Evolutionary conservation across 2,888 invertebrate genomes (phyloP).

Genomic region (Dasysyrphus albostriatus): DNA sequence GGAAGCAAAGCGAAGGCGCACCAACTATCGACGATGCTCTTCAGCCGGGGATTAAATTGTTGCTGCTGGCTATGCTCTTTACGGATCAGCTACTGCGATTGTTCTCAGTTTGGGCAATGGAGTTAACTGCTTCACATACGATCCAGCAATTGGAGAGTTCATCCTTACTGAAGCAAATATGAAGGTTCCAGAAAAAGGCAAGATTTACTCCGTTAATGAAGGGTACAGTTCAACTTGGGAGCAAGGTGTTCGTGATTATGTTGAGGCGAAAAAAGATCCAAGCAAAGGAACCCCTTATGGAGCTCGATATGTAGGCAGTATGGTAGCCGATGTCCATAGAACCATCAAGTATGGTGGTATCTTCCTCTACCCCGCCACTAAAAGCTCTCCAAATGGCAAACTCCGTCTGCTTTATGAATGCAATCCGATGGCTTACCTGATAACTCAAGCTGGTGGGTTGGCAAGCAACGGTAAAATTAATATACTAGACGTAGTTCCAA

Average conservation of each 20-base stretch:
- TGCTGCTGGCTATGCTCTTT: slow-evolving; percentile 98
- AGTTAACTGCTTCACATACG: slow-evolving; percentile 92
- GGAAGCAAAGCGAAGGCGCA: slow-evolving; percentile 82
- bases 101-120: slow-evolving; percentile 93
- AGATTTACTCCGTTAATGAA: slow-evolving; percentile 93
- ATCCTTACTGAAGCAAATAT: slow-evolving; percentile 94
- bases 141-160: slow-evolving; percentile 92
- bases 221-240: slow-evolving; percentile 84
- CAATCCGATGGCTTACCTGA: slow-evolving; percentile 98
- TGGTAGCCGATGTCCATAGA: slow-evolving; percentile 99
- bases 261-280: slow-evolving; percentile 94
- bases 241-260: slow-evolving; percentile 87
- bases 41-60: slow-evolving; percentile 93
- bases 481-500: slow-evolving; percentile 94
- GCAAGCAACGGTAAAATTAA: slow-evolving; percentile 92
- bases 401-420: slow-evolving; percentile 98
- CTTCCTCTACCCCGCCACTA: slow-evolving; percentile 98
- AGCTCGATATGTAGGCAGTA: slow-evolving; percentile 99
- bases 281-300: slow-evolving; percentile 95
- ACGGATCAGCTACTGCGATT: slow-evolving; percentile 98
- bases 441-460: slow-evolving; percentile 95
- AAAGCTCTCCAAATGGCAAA: slow-evolving; percentile 95
- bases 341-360: slow-evolving; percentile 99
- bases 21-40: slow-evolving; percentile 91
- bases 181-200: slow-evolving; percentile 92